Evolutionary conservation across 2,113 vertebrate species (phyloP).

Genomic region (Megalops atlanticus): DNA sequence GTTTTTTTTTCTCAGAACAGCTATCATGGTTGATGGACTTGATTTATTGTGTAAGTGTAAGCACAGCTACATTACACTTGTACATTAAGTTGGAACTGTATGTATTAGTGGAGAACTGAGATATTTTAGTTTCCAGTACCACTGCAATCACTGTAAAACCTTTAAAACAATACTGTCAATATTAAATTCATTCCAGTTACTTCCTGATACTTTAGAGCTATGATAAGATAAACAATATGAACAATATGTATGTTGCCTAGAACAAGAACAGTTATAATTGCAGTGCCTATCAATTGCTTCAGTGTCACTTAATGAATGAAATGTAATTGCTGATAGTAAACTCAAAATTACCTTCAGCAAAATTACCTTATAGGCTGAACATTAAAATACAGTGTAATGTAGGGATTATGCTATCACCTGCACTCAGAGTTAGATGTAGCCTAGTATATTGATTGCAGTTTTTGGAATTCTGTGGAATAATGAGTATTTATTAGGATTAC

Average conservation of each 20-base stretch:
- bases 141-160: background rate
- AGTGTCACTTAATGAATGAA: constrained; percentile 8
- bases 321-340: background rate
- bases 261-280: background rate
- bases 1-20: background rate
- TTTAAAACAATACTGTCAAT: background rate
- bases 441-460: constrained; percentile 32
- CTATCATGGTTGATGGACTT: background rate
- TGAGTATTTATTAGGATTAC: constrained; percentile 17
- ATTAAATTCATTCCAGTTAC: background rate
- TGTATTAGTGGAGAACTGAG: background rate
- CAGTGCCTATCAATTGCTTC: background rate
- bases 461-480: constrained; percentile 31
- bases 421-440: constrained; percentile 33
- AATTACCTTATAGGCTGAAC: too few species aligned
- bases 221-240: background rate
- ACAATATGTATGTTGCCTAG: background rate
- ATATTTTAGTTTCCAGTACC: background rate
- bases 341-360: too few species aligned
- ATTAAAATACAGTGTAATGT: too few species aligned
- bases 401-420: background rate
- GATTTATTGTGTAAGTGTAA: background rate
- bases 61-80: background rate
- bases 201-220: background rate
- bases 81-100: background rate